These are phyloP conservation scores for Cyprinus carpio DNA, from an alignment of 2,113 vertebrate genomes.

Conservation along the genomic window DNA sequence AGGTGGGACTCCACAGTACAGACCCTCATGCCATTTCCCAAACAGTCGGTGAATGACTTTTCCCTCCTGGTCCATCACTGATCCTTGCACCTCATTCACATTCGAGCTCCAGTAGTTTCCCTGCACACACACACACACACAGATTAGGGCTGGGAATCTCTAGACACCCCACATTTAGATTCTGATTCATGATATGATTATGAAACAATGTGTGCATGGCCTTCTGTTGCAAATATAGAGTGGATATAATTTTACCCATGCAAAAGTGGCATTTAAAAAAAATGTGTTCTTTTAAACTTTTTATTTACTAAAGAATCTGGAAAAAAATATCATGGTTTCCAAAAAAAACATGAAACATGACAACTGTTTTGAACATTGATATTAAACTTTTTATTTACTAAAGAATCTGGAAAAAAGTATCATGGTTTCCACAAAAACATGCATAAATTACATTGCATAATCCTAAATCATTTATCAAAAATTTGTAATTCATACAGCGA, in stretches of 20 bases:
- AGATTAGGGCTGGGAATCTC: not conserved
- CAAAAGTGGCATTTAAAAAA: too few relatives aligned
- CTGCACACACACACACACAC: conserved; percentile 63
- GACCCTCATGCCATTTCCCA: conserved; percentile 97
- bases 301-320: too few relatives aligned
- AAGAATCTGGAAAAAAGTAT: too few relatives aligned
- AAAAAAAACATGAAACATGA: too few relatives aligned
- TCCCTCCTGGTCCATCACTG: conserved; percentile 96
- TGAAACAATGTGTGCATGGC: not conserved
- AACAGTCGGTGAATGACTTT: conserved; percentile 95
- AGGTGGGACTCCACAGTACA: conserved; percentile 93
- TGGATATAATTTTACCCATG: not conserved
- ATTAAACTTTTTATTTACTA: too few relatives aligned
- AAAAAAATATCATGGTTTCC: too few relatives aligned
- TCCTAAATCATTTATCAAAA: not conserved
- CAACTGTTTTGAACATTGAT: too few relatives aligned
- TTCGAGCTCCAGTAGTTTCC: conserved; percentile 99
- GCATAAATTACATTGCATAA: too few relatives aligned
- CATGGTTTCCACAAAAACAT: too few relatives aligned
- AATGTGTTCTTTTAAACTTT: too few relatives aligned
- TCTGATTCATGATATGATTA: not conserved
- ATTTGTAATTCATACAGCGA: not conserved
- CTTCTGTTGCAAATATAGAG: not conserved
- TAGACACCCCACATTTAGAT: not conserved
- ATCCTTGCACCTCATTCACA: conserved; percentile 95